Evolutionary conservation across 2,888 invertebrate species (phyloP).

Genomic region (Coenonympha arcania): DNA sequence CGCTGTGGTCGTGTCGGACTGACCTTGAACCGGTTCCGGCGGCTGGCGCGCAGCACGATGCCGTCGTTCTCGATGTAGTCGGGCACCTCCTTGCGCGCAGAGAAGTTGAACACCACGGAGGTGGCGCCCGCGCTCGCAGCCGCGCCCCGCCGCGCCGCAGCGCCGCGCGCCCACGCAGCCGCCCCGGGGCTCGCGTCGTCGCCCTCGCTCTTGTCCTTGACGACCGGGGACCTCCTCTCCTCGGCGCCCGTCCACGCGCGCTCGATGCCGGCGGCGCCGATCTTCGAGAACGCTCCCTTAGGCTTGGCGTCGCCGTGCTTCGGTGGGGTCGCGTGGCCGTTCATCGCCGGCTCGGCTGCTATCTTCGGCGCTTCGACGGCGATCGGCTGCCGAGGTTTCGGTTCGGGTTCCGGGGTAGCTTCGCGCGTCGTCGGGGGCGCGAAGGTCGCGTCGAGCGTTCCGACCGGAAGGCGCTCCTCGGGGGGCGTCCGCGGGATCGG

Average conservation of each 20-base stretch:
- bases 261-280: conserved; percentile 51
- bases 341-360: conserved; percentile 35
- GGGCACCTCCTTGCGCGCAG: conserved; percentile 86
- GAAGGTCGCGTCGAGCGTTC: conserved; percentile 16
- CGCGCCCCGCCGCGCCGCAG: conserved; percentile 29
- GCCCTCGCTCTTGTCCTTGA: conserved; percentile 30
- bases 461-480: conserved; percentile 39
- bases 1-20: no score
- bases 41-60: conserved; percentile 78
- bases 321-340: conserved; percentile 37
- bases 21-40: conserved; percentile 83
- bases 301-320: conserved; percentile 23
- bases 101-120: conserved; percentile 91
- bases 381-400: conserved; percentile 21
- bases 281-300: conserved; percentile 32
- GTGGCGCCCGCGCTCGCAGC: conserved; percentile 56
- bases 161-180: conserved; percentile 44
- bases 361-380: conserved; percentile 19
- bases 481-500: conserved; percentile 47
- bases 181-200: conserved; percentile 54
- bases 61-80: conserved; percentile 95
- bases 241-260: conserved; percentile 47
- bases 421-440: conserved; percentile 20
- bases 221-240: conserved; percentile 30
- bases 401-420: conserved; percentile 26